These are phyloP conservation scores for Epistrophe eligans DNA, from an alignment of 2,888 invertebrate species.

Conservation along the genomic window DNA sequence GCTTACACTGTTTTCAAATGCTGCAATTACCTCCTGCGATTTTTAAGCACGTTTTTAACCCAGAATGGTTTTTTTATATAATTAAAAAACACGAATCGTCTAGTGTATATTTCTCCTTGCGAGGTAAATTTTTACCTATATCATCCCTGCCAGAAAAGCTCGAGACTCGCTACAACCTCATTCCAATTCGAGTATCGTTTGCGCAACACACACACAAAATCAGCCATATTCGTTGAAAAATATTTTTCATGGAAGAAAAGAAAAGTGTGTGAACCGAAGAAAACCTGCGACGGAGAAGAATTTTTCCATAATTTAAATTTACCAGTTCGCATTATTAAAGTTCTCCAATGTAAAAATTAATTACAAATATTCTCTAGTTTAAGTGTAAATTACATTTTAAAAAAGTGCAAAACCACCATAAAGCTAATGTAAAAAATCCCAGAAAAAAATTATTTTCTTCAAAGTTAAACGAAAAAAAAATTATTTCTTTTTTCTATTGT, in stretches of 20 bases:
- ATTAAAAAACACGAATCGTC: too few species aligned
- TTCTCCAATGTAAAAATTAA: slow-evolving; percentile 73
- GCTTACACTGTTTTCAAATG: too few species aligned
- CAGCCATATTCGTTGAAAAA: slow-evolving; percentile 73
- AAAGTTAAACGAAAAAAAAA: slow-evolving; percentile 52
- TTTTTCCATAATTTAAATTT: slow-evolving; percentile 71
- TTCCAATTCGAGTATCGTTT: slow-evolving; percentile 53
- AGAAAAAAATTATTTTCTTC: slow-evolving; percentile 41
- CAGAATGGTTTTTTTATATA: too few species aligned
- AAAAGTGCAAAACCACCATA: slow-evolving; percentile 67
- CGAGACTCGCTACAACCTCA: slow-evolving; percentile 56
- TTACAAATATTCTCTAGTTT: slow-evolving; percentile 69
- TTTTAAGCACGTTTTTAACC: too few species aligned
- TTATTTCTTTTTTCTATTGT: slow-evolving; percentile 52
- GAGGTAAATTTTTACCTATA: background rate
- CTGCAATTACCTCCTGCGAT: too few species aligned
- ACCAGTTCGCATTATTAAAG: slow-evolving; percentile 70
- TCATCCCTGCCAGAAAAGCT: background rate
- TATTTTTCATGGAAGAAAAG: slow-evolving; percentile 68
- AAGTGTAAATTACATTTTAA: slow-evolving; percentile 66
- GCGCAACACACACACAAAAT: slow-evolving; percentile 46
- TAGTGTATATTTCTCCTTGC: too few species aligned
- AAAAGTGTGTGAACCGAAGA: slow-evolving; percentile 71
- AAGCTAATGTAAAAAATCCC: slow-evolving; percentile 34
- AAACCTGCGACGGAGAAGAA: slow-evolving; percentile 74